phyloP scores from a whole-genome alignment of 1,140 invertebrate genomes.

The Lordiphosa collinella region DNA sequence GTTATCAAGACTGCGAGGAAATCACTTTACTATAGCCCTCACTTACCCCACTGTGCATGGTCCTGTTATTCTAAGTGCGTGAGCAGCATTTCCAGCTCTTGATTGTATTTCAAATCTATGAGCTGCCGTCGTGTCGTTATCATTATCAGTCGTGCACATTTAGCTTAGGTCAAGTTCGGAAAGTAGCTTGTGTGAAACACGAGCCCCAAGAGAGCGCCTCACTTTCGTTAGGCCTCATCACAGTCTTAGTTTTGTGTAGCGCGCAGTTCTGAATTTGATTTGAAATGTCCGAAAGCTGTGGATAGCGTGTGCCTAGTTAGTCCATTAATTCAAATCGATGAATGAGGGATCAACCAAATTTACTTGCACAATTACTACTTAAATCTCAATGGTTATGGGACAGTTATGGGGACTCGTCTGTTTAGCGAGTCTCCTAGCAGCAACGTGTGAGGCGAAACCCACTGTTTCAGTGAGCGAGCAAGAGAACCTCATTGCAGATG shows the following conservation, averaged over 20 bases:
- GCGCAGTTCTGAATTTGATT: slow-evolving; percentile 36
- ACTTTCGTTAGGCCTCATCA: slow-evolving; percentile 4
- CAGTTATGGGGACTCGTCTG: slow-evolving; percentile 4
- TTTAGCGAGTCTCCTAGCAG: slow-evolving; percentile 7
- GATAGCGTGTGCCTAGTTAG: slow-evolving; percentile 4
- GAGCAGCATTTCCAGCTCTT: no score
- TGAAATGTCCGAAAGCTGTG: slow-evolving; percentile 8
- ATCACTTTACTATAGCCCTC: no score
- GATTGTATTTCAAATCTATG: no score
- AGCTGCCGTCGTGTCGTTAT: no score
- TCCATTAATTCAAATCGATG: slow-evolving; percentile 32
- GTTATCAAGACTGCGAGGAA: no score
- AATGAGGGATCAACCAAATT: slow-evolving; percentile 16
- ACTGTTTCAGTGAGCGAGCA: not conserved
- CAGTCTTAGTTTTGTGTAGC: slow-evolving; percentile 7
- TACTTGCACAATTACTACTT: not conserved
- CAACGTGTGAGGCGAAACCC: slow-evolving; percentile 23
- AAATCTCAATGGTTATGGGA: slow-evolving; percentile 21
- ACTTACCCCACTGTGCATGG: no score
- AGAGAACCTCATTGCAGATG: slow-evolving; percentile 30
- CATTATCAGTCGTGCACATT: not conserved
- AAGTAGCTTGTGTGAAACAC: not conserved
- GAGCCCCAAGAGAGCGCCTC: not conserved
- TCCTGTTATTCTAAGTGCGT: no score
- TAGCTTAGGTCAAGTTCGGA: slow-evolving; percentile 48